Conservation (phyloP, 2,113 vertebrate species). For the Narcine bancroftii region DNA sequence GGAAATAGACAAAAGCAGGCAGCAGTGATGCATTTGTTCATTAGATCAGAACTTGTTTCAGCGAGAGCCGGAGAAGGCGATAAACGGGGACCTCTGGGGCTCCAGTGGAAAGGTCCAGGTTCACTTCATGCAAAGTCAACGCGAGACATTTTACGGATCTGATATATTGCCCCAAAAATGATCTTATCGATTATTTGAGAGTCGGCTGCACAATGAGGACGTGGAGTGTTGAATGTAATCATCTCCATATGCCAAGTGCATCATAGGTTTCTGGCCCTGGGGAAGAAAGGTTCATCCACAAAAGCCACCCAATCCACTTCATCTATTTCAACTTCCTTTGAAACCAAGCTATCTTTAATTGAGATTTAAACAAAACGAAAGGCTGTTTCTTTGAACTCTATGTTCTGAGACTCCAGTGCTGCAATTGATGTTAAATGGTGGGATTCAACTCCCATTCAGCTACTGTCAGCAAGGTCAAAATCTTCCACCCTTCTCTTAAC, state of each 20-base stretch:
- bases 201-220: background rate
- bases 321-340: background rate
- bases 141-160: background rate
- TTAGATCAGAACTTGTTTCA: constrained; percentile 29
- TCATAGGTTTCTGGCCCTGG: background rate
- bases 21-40: constrained; percentile 24
- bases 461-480: background rate
- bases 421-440: background rate
- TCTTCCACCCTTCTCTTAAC: background rate
- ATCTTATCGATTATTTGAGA: background rate
- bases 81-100: background rate
- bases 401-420: background rate
- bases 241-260: background rate
- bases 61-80: background rate
- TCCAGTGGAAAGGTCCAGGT: background rate
- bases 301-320: background rate
- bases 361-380: background rate
- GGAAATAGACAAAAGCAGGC: constrained; percentile 19
- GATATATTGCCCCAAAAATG: background rate
- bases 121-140: background rate
- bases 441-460: background rate
- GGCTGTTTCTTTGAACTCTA: background rate
- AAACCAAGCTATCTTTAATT: background rate
- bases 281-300: background rate
- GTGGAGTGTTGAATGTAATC: background rate